Evolutionary conservation across 2,888 invertebrate genomes (phyloP).

Genomic region (Pecten maximus): DNA sequence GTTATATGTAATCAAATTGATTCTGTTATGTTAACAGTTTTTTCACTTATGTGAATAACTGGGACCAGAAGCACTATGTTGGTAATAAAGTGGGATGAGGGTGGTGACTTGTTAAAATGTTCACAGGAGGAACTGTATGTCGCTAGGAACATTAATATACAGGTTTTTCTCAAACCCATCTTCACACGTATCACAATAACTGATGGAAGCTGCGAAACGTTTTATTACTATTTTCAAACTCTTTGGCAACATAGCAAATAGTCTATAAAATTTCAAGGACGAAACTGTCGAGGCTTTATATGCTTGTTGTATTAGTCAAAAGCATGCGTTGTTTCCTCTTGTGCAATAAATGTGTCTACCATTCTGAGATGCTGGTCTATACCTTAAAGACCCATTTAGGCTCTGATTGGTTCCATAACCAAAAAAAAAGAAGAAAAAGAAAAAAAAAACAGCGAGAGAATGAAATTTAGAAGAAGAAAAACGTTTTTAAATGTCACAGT

Average conservation of each 20-base stretch:
- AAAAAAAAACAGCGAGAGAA: no score
- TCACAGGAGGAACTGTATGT: not conserved
- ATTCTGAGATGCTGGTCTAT: not conserved
- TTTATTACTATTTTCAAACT: not conserved
- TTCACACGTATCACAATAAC: not conserved
- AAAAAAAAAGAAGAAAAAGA: not conserved
- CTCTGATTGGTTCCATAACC: not conserved
- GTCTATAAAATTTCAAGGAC: conserved; percentile 26
- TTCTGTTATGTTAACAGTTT: not conserved
- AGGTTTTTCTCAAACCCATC: not conserved
- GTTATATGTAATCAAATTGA: not conserved
- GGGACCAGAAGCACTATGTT: not conserved
- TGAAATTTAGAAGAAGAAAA: not conserved
- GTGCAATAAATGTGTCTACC: not conserved
- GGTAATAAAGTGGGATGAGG: not conserved
- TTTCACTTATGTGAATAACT: not conserved
- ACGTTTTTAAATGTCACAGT: not conserved
- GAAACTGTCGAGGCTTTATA: not conserved
- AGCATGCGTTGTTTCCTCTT: not conserved
- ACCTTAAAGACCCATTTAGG: not conserved
- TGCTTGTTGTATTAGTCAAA: not conserved
- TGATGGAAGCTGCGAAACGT: not conserved
- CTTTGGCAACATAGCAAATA: not conserved
- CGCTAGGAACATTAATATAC: not conserved
- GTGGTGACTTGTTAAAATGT: not conserved